Percentiles rank a stretch among this genome's conserved stretches.
Conservation (phyloP, 2,113 vertebrate species). For the Lipophrys pholis region DNA sequence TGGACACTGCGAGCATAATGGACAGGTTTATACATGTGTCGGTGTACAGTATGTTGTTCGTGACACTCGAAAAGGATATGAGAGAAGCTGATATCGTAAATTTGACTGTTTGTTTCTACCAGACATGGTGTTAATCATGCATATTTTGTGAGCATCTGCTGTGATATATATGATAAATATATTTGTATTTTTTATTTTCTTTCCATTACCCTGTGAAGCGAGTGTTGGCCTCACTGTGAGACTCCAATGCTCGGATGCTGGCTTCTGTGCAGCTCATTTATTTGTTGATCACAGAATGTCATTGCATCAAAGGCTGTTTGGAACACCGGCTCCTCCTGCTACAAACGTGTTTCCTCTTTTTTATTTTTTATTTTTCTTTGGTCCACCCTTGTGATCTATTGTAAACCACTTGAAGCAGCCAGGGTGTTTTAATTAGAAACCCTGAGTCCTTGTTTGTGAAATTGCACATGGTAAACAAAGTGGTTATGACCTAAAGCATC, state of each 20-base stretch:
- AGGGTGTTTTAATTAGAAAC: slow-evolving; percentile 1
- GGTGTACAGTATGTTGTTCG: slow-evolving; percentile 24
- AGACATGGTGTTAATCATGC: slow-evolving; percentile 46
- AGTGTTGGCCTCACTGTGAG: slow-evolving; percentile 13
- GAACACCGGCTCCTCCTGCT: slow-evolving; percentile 8
- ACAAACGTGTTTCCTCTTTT: slow-evolving; percentile 21
- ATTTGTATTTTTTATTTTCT: neutral
- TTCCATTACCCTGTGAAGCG: slow-evolving; percentile 35
- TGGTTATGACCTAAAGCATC: neutral
- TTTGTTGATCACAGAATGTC: slow-evolving; percentile 34
- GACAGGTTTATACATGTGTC: slow-evolving; percentile 6
- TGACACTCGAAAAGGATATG: slow-evolving; percentile 45
- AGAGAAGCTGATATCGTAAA: slow-evolving; percentile 51
- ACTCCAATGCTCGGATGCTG: slow-evolving; percentile 1
- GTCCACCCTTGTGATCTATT: neutral
- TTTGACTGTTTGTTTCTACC: slow-evolving; percentile 42
- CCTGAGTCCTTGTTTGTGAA: neutral
- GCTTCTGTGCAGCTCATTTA: slow-evolving; percentile 16
- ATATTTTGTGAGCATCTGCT: slow-evolving; percentile 43
- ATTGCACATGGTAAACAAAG: neutral
- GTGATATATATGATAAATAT: neutral
- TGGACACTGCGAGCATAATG: too few species aligned
- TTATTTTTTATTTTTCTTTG: neutral
- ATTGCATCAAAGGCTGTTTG: slow-evolving; percentile 22
- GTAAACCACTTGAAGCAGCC: slow-evolving; percentile 5